A percentile compares a stretch with the other conserved stretches of the same genome.
phyloP scores from a whole-genome alignment of 2,888 invertebrate species.

The Coelinius sp. region DNA sequence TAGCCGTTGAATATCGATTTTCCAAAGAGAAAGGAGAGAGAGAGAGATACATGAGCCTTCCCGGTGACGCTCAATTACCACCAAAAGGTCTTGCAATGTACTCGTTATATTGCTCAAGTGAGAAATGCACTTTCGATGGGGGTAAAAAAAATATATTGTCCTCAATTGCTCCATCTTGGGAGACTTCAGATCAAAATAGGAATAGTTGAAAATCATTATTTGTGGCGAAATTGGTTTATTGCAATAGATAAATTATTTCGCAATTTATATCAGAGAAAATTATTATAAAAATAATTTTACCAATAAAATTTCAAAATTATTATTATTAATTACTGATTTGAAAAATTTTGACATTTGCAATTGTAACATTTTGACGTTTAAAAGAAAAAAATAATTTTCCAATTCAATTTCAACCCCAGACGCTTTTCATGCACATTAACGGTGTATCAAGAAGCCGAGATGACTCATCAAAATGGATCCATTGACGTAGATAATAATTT shows the following conservation, averaged over 20 bases:
- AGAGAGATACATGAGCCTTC: background rate
- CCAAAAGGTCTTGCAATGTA: slow-evolving; percentile 14
- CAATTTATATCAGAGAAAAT: background rate
- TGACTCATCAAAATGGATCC: background rate
- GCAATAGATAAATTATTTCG: background rate
- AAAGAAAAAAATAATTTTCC: background rate
- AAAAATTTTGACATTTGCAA: no score
- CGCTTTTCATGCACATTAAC: background rate
- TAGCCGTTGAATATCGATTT: background rate
- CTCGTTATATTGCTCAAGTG: slow-evolving; percentile 9
- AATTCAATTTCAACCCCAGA: background rate
- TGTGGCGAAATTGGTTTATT: background rate
- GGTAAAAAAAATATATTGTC: background rate
- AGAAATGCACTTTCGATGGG: background rate
- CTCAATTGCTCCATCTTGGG: background rate
- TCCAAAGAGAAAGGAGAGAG: slow-evolving; percentile 21
- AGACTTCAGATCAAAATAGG: background rate
- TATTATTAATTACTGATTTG: background rate
- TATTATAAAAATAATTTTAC: no score
- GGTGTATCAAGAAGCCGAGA: background rate
- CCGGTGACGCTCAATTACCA: background rate
- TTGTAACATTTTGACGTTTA: background rate
- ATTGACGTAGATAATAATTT: slow-evolving; percentile 12
- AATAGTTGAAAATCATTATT: background rate
- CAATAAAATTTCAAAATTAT: no score